phyloP scores from a whole-genome alignment of 1,140 invertebrate species.

The Drosophila subobscura region DNA sequence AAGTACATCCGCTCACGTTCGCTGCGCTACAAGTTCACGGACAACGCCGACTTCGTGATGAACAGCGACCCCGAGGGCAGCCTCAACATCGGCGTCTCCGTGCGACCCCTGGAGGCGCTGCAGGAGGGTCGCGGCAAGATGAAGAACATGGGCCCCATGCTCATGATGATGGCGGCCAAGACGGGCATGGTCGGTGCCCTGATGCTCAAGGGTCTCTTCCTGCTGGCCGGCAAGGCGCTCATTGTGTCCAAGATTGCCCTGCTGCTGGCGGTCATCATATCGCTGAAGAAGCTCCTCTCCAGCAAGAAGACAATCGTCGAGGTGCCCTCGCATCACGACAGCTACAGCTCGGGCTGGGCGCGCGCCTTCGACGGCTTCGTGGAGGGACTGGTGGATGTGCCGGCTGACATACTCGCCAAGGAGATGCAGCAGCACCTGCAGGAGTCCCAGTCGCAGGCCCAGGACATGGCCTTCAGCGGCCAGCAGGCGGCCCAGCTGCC shows the following conservation, averaged over 20 bases:
- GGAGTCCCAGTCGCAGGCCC: slow-evolving; percentile 82
- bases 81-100: slow-evolving; percentile 88
- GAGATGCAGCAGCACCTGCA: slow-evolving; percentile 63
- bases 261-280: slow-evolving; percentile 90
- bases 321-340: slow-evolving; percentile 87
- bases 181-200: slow-evolving; percentile 91
- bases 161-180: slow-evolving; percentile 91
- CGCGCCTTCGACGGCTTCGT: slow-evolving; percentile 85
- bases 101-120: slow-evolving; percentile 86
- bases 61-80: slow-evolving; percentile 88
- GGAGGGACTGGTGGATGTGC: slow-evolving; percentile 77
- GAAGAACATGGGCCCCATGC: slow-evolving; percentile 89
- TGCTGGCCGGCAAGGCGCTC: slow-evolving; percentile 92
- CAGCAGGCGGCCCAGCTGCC: slow-evolving; percentile 82
- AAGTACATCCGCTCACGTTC: slow-evolving; percentile 89
- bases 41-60: slow-evolving; percentile 89
- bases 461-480: slow-evolving; percentile 87
- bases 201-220: slow-evolving; percentile 91
- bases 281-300: slow-evolving; percentile 91
- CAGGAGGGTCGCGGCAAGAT: slow-evolving; percentile 88
- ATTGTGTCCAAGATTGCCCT: slow-evolving; percentile 92
- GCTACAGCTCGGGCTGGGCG: slow-evolving; percentile 86
- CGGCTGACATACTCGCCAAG: slow-evolving; percentile 73
- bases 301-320: slow-evolving; percentile 90
- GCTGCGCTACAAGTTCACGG: slow-evolving; percentile 88